These are phyloP conservation scores for Nasalis larvatus DNA, from an alignment of 2,113 vertebrate species.

Conservation along the genomic window DNA sequence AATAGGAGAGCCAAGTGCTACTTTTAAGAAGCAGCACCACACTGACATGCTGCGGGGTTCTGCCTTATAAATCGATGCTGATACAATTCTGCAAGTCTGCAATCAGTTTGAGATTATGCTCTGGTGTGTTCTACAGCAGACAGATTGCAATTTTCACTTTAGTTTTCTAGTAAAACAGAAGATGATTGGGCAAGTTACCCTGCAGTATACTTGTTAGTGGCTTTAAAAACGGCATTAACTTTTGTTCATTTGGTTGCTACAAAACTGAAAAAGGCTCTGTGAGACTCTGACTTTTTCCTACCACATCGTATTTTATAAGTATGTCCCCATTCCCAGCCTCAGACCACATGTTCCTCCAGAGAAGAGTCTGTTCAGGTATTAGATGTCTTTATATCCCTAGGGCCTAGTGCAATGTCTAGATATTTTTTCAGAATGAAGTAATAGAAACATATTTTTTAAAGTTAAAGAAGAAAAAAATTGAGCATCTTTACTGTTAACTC, in stretches of 20 bases:
- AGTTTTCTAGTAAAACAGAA: slow-evolving; percentile 57
- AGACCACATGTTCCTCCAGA: fast-evolving
- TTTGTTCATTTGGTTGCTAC: slow-evolving; percentile 28
- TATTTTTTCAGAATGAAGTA: neutral
- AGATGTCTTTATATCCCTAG: neutral
- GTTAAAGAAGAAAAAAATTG: neutral
- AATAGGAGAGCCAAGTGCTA: neutral
- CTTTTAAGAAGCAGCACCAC: neutral
- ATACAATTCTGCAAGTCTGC: slow-evolving; percentile 65
- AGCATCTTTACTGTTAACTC: neutral
- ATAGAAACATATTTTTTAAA: neutral
- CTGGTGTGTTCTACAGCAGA: slow-evolving; percentile 53
- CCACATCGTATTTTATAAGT: neutral
- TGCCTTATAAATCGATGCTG: slow-evolving; percentile 65
- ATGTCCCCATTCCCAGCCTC: neutral
- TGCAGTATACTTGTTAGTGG: slow-evolving; percentile 15
- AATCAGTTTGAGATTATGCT: slow-evolving; percentile 66
- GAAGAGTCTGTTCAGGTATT: neutral
- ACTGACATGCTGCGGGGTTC: neutral
- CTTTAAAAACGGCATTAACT: neutral
- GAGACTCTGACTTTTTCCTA: neutral
- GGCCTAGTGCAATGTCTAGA: neutral
- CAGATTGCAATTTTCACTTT: slow-evolving; percentile 68
- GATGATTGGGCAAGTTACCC: slow-evolving; percentile 44
- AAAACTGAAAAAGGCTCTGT: neutral